Evolutionary conservation across 2,888 invertebrate genomes (phyloP), one percentile per base, ranked within the genome.

Genomic region (Caenorhabditis sp.): DNA sequence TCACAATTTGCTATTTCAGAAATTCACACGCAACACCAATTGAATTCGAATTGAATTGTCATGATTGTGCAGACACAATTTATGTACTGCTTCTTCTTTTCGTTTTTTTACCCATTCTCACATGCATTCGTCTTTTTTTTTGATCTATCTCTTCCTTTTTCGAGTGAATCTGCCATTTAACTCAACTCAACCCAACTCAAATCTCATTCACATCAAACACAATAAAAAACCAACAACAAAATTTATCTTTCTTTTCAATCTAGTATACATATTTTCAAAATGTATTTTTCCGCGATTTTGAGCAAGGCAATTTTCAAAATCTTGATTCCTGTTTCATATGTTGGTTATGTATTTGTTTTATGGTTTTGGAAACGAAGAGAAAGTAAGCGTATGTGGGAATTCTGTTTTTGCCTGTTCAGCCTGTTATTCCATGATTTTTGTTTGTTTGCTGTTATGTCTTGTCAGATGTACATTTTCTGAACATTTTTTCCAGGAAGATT

Each of bases 121-220:
- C 31, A 31, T 31, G 31, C 31, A 6, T 31, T 10, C 14, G 5
- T 14, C 14, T 10, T 14, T 17, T 14, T 43, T 43, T 43, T 43
- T 43, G 43, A 43, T 43, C 43, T 43, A 43, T 43, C 43, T 43
- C 43, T 43, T 43, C 43, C 43, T 43, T 43, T 43, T 43, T 43
- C 12, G 36, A 5, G 43, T 12, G 43, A 31, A 31, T 31, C 31
- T 31, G 31, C 31, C 31, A 31, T 31, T 31, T 31, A 31, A 31
- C 31, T 43, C 43, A 43, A 43, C 43, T 43, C 43, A 43, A 43
- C 43, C 17, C 43, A 43, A 43, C 43, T 43, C 43, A 43, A 43
- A 43, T 43, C 43, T 43, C 43, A 43, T 43, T 43, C 43, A 43
- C 43, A 43, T 43, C 43, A 43, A 43, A 17, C 12, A 43, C 12